Percentiles rank a stretch among this genome's conserved stretches.
Evolutionary conservation across 1,140 invertebrate species (phyloP).

Genomic region (Drosophila prosaltans): DNA sequence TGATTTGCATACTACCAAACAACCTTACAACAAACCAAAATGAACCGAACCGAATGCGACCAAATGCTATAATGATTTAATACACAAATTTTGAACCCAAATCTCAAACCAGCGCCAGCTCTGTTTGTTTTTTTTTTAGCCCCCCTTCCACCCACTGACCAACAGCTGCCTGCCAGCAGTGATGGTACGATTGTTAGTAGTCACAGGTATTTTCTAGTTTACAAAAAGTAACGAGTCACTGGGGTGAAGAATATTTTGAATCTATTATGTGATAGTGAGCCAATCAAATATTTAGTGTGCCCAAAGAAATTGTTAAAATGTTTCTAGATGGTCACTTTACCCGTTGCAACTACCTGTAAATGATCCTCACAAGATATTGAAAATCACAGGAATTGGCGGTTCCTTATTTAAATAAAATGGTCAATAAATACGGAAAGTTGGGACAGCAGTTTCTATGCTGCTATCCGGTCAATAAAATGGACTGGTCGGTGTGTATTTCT

Average conservation of each 20-base stretch:
- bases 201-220: background rate
- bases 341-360: background rate
- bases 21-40: conserved; percentile 2
- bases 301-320: background rate
- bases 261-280: background rate
- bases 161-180: background rate
- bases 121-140: conserved; percentile 37
- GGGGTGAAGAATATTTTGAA: background rate
- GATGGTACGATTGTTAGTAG: background rate
- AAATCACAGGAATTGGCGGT: background rate
- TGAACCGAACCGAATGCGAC: background rate
- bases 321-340: background rate
- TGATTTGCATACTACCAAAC: conserved; percentile 3
- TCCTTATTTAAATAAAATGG: conserved; percentile 23
- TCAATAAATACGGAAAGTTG: conserved; percentile 56
- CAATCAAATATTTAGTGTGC: background rate
- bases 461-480: conserved; percentile 68
- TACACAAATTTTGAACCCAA: conserved; percentile 27
- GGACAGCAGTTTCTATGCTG: conserved; percentile 72
- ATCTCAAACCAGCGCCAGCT: conserved; percentile 30
- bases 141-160: conserved; percentile 11
- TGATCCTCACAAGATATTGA: background rate
- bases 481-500: conserved; percentile 64
- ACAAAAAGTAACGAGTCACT: background rate
- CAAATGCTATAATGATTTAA: conserved; percentile 13